phyloP scores from a whole-genome alignment of 2,888 invertebrate species.

The Chalcis sispes region DNA sequence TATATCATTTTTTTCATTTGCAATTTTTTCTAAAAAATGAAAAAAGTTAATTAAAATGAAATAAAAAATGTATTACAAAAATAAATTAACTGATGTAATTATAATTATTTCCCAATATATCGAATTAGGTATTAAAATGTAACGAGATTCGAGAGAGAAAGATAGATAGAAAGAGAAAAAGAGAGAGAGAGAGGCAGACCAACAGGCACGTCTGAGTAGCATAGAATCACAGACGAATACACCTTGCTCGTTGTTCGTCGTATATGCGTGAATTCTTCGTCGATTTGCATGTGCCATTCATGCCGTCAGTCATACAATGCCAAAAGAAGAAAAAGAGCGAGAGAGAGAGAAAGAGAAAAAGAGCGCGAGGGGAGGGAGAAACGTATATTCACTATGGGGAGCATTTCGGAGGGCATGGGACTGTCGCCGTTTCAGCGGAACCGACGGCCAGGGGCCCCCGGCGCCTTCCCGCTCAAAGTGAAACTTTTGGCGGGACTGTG shows the following conservation, averaged over 20 bases:
- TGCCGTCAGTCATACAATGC: background rate
- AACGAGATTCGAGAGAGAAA: background rate
- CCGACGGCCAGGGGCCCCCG: conserved; percentile 2
- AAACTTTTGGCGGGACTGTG: conserved; percentile 49
- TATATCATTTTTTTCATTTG: no score
- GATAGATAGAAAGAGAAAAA: background rate
- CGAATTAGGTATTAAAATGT: conserved; percentile 28
- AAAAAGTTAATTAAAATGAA: no score
- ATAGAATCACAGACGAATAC: conserved; percentile 34
- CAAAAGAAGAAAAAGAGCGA: background rate
- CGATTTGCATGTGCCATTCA: conserved; percentile 51
- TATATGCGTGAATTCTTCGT: conserved; percentile 53
- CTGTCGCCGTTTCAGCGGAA: no score
- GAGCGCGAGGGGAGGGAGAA: background rate
- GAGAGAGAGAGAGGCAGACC: no score
- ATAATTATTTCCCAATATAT: conserved; percentile 31
- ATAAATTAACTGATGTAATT: background rate
- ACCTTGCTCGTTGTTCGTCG: conserved; percentile 48
- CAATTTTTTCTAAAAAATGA: no score
- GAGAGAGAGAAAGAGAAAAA: background rate
- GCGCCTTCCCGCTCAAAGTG: conserved; percentile 38
- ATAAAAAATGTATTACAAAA: background rate
- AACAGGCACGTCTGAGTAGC: no score
- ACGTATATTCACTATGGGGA: conserved; percentile 3
- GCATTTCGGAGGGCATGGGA: no score